Base-by-base conservation (phyloP, 2,888 invertebrate genomes). In the Lasioglossum pauxillum region DNA sequence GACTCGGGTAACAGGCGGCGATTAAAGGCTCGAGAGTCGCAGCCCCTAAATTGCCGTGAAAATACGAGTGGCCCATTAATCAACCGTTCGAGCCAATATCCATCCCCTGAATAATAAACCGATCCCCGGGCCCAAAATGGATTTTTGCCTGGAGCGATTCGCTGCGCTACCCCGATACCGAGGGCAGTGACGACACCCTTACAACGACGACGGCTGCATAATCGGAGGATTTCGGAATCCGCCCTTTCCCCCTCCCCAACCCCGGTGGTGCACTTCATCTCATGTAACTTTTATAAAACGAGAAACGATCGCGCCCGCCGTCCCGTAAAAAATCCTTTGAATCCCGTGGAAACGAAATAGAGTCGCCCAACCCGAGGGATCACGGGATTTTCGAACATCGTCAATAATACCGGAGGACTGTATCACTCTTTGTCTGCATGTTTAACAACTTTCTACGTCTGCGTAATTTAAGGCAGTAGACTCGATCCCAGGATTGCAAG, bases 51-150 rank as follows among this genome's bases (percentile, higher is more conserved):
- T 73, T 74, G 53, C 41, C 71, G 77, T 41, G 73, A 83, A 84
- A 87, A 87, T 87, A 87, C 71, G 84, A 57, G 76, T 46, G 74
- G 69, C 60, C 75, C 75, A 89, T 90, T 89, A 90, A 90, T 90
- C 88, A 85, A 80, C 31, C 64, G 77, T 75, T 73, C 78, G 80
- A 77, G 67, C 80, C 73, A 69, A 75, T 84, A 84, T 88, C 49
- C 67, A 67, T 67, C 88, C 82, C 53, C 80, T 79, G 86, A 88
- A 90, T 90, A 83, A 82, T 88, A 89, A 90, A 80, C 84, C 82
- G 38, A 84, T 86, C 64, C 53, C 75, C 4, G 57, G 74, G 44
- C 74, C 81, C 78, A 53, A 84, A 89, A 90, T 84, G 86, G 81
- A 90, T 79, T 88, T 90, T 86, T 77, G 82, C 82, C 86, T 46